phyloP scores from a whole-genome alignment of 2,797 vertebrate genomes.

The Apogon hyalosoma region DNA sequence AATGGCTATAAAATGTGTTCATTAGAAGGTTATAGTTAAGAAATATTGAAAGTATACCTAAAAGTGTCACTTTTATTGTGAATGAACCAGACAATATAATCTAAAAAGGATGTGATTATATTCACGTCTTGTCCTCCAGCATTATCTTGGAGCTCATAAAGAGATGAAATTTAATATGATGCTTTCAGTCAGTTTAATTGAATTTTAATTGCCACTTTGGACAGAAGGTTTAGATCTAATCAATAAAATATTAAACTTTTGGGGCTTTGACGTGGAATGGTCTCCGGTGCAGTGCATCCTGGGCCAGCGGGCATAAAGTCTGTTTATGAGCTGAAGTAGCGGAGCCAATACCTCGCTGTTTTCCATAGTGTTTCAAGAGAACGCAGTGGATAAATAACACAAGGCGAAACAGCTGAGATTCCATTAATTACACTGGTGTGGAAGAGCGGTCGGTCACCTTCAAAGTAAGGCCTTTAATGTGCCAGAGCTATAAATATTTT shows the following conservation, averaged over 20 bases:
- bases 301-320: slow-evolving; percentile 77
- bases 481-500: slow-evolving; percentile 99
- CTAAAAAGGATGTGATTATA: slow-evolving; percentile 99
- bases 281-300: slow-evolving; percentile 78
- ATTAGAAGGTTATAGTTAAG: slow-evolving; percentile 99
- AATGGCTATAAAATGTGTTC: slow-evolving; percentile 99
- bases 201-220: slow-evolving; percentile 99
- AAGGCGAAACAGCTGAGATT: slow-evolving; percentile 88
- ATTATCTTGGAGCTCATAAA: slow-evolving; percentile 99
- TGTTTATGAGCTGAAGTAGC: slow-evolving; percentile 86
- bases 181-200: slow-evolving; percentile 99
- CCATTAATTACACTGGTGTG: slow-evolving; percentile 93
- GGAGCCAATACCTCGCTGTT: slow-evolving; percentile 80
- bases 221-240: slow-evolving; percentile 99
- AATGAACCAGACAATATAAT: slow-evolving; percentile 99
- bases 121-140: slow-evolving; percentile 99
- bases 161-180: slow-evolving; percentile 99
- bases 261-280: slow-evolving; percentile 89
- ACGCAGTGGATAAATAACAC: slow-evolving; percentile 89
- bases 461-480: slow-evolving; percentile 98
- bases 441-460: slow-evolving; percentile 98
- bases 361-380: slow-evolving; percentile 85
- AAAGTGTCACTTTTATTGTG: slow-evolving; percentile 99
- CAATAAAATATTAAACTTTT: slow-evolving; percentile 99
- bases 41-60: slow-evolving; percentile 99